phyloP scores from a whole-genome alignment of 2,888 invertebrate genomes.

The Tortricodes alternella region DNA sequence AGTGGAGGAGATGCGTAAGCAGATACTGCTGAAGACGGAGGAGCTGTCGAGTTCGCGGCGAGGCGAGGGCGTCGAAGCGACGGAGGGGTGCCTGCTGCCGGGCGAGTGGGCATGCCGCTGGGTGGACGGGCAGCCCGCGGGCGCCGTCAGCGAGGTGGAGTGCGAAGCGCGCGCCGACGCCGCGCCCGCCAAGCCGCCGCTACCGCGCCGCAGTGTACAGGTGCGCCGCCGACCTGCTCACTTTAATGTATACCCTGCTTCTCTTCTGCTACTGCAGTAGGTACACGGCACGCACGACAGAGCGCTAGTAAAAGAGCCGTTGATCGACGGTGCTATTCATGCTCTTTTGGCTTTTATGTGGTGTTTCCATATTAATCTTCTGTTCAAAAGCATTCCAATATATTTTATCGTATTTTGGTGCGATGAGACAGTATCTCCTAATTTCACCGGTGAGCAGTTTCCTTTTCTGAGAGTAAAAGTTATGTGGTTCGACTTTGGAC shows the following conservation, averaged over 20 bases:
- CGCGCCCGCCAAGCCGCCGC: constrained; percentile 60
- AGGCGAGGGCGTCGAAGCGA: constrained; percentile 44
- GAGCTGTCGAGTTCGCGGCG: constrained; percentile 39
- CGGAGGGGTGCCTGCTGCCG: constrained; percentile 60
- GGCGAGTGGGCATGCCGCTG: constrained; percentile 86
- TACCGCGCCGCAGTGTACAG: constrained; percentile 70
- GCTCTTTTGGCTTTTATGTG: constrained; percentile 10
- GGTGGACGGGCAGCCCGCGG: constrained; percentile 87
- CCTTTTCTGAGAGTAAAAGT: constrained; percentile 24
- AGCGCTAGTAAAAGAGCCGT: too few relatives aligned
- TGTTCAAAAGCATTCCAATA: constrained; percentile 15
- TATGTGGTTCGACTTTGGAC: constrained; percentile 25
- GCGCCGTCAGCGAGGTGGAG: constrained; percentile 74
- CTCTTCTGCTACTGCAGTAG: neutral
- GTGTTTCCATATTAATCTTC: constrained; percentile 10
- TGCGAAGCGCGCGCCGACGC: constrained; percentile 58
- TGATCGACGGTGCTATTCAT: neutral
- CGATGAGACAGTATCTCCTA: neutral
- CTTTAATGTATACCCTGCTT: neutral
- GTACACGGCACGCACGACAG: too few relatives aligned
- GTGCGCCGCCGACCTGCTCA: constrained; percentile 39
- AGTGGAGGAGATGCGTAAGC: constrained; percentile 65
- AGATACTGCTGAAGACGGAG: constrained; percentile 57
- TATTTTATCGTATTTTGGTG: constrained; percentile 10
- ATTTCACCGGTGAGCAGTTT: constrained; percentile 17